phyloP scores from a whole-genome alignment of 2,888 invertebrate genomes.

The Frankliniella intonsa region DNA sequence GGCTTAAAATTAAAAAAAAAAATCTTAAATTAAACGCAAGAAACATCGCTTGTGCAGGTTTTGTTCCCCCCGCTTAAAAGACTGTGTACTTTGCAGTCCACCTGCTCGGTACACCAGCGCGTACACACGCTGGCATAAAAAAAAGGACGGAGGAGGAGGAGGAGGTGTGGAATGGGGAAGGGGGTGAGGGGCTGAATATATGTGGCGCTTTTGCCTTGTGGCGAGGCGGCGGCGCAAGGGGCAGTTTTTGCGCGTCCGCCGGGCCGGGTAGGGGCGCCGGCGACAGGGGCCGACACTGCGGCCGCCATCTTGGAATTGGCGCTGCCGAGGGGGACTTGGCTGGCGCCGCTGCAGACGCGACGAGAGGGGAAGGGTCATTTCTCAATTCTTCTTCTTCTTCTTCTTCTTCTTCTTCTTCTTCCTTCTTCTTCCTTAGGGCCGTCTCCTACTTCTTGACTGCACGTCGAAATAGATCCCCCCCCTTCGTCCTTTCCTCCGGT shows the following conservation, averaged over 20 bases:
- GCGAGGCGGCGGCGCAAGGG: not conserved
- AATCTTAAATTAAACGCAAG: no score
- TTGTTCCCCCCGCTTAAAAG: not conserved
- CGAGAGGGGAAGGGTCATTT: not conserved
- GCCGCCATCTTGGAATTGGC: conserved; percentile 23
- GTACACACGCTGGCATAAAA: not conserved
- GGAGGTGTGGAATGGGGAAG: not conserved
- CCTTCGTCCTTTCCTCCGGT: not conserved
- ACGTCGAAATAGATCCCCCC: not conserved
- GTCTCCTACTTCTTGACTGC: not conserved
- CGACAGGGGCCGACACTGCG: not conserved
- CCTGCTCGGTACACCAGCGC: not conserved
- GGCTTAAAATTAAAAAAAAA: no score
- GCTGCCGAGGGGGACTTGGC: not conserved
- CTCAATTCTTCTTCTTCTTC: not conserved
- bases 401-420: not conserved
- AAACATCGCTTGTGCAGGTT: no score
- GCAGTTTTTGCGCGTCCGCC: conserved; percentile 15
- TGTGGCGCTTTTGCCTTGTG: conserved; percentile 2
- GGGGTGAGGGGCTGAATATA: not conserved
- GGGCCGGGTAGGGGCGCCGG: not conserved
- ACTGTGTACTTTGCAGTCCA: not conserved
- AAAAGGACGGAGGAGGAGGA: not conserved
- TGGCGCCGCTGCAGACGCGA: not conserved
- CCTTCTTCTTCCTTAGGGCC: not conserved